Base-by-base conservation (phyloP, 1,140 invertebrate species). In the Elymnias hypermnestra region DNA sequence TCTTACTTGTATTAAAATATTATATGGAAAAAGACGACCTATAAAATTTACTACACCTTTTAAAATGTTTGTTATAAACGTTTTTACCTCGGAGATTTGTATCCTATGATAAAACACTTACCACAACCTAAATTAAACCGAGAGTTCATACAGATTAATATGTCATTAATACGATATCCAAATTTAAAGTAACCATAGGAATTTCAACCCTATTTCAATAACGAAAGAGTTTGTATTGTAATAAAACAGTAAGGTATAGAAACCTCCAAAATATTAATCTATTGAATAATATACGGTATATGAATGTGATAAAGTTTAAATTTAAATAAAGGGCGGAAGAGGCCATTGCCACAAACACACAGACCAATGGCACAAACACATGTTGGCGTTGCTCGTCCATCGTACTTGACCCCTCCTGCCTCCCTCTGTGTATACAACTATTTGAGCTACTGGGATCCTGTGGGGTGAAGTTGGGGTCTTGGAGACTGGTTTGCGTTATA, bases 361-460 rank as follows among this genome's bases (percentile, higher is more conserved):
- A 53, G 60, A 58, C 54, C 54, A 57, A 67, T 72, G 72, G 68
- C 72, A 74, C 72, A 74, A 81, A 77, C 76, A 81, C 73, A 81
- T 81, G 76, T 72, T 73, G 64, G 65, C 49, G 55, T 53, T 52
- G 53, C 36, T n/a, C 47, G 53, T 23, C 76, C 68, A 77, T 33
- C 12, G n/a, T 35, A 12, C 13, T 38, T 40, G 72, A 70, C 25
- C 76, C 57, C 1, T 66, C 58, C 22, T 47, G 26, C 59, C 66
- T 14, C 66, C 25, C 53, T 45, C 7, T 5, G 2, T 31, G 13
- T 9, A 38, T 47, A 31, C 29, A 14, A 48, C 21, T 25, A 12
- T 31, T 33, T 49, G 19, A 36, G 14, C 9, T 15, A 31, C 13
- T 18, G 28, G 37, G 33, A 23, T 41, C 43, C 22, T 29, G 51